Conservation (phyloP, 2,797 vertebrate genomes). For the Margarornis squamiger region DNA sequence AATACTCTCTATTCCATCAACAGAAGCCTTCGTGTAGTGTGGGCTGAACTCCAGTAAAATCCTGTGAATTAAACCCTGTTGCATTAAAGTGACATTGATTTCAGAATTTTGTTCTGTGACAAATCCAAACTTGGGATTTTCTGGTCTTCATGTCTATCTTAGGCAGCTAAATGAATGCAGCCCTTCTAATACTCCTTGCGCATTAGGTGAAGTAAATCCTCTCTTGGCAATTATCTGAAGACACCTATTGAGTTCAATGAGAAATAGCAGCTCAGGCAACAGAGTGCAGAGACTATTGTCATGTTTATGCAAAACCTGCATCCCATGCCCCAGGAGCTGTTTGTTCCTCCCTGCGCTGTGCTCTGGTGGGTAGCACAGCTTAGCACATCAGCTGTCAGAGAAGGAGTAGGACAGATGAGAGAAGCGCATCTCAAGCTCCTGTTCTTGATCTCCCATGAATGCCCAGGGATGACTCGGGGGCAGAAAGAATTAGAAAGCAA, state of each 20-base stretch:
- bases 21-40: neutral
- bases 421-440: neutral
- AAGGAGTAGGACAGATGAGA: neutral
- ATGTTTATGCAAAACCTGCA: neutral
- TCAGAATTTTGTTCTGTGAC: conserved; percentile 18
- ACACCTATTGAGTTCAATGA: neutral
- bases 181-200: neutral
- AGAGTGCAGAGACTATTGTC: neutral
- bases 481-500: neutral
- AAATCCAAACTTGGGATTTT: conserved; percentile 41
- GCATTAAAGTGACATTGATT: neutral
- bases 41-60: neutral
- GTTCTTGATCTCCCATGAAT: neutral
- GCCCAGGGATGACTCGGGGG: neutral
- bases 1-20: neutral
- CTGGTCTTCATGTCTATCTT: neutral
- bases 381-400: neutral
- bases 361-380: neutral
- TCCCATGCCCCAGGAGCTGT: neutral
- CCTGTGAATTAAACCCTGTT: neutral
- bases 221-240: conserved; percentile 6
- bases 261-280: conserved; percentile 8
- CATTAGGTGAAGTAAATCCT: conserved; percentile 20
- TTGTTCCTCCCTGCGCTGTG: neutral
- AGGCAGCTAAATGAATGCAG: neutral